Percentiles rank a stretch among this genome's conserved stretches.
Evolutionary conservation across 1,140 invertebrate genomes (phyloP).

Genomic region (Diachasma alloeum): DNA sequence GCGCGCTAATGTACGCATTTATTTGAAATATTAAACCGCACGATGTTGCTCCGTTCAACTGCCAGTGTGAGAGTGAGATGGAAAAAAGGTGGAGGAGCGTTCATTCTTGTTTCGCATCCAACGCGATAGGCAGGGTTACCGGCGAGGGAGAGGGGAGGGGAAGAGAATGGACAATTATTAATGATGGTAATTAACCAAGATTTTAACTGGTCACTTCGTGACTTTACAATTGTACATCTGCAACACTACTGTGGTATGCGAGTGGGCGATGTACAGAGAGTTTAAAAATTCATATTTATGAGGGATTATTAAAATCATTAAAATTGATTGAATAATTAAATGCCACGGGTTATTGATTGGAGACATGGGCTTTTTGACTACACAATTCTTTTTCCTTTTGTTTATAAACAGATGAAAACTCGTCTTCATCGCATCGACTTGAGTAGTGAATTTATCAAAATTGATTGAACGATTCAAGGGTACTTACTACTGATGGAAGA

Average conservation of each 20-base stretch:
- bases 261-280: background rate
- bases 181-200: constrained; percentile 60
- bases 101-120: background rate
- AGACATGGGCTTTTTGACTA: background rate
- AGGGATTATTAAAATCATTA: background rate
- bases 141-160: constrained; percentile 1
- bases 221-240: constrained; percentile 41
- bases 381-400: background rate
- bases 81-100: constrained; percentile 1
- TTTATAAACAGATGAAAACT: too few species aligned
- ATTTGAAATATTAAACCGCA: constrained; percentile 62
- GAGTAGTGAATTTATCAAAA: too few species aligned
- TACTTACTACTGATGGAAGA: too few species aligned
- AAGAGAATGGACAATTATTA: constrained; percentile 54
- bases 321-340: background rate
- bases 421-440: too few species aligned
- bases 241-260: constrained; percentile 25
- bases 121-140: background rate
- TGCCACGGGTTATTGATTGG: background rate
- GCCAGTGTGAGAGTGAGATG: background rate
- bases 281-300: constrained; percentile 1
- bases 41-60: constrained; percentile 13
- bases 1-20: constrained; percentile 62
- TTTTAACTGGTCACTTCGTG: constrained; percentile 56
- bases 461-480: too few species aligned